Percentiles rank a stretch among this genome's conserved stretches.
These are phyloP conservation scores for Microcebus tavaratra DNA, from an alignment of 2,113 vertebrate genomes.

Conservation along the genomic window DNA sequence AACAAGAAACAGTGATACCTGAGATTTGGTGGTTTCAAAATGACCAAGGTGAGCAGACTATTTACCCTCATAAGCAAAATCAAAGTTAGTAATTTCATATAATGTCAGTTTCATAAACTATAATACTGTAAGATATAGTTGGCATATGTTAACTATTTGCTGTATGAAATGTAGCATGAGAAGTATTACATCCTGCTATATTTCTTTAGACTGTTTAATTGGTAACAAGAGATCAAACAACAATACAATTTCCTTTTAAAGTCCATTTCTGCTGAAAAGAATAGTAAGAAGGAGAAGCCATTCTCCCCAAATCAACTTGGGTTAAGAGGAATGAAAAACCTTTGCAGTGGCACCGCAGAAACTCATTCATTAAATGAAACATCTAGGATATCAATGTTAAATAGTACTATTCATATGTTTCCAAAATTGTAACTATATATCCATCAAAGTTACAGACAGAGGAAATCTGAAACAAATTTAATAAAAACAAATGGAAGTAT, in stretches of 20 bases:
- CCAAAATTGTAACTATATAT: neutral
- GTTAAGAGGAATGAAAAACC: neutral
- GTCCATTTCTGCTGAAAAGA: neutral
- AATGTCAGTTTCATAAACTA: neutral
- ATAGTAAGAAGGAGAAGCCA: neutral
- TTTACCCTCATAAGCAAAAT: neutral
- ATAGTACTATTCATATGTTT: neutral
- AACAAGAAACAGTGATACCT: neutral
- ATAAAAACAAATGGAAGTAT: neutral
- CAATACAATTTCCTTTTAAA: neutral
- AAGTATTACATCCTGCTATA: neutral
- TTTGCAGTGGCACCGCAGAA: rapidly evolving
- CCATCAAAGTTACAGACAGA: neutral
- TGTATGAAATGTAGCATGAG: neutral
- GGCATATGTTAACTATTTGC: neutral
- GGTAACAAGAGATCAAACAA: neutral
- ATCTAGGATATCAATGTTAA: neutral
- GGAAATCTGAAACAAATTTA: neutral
- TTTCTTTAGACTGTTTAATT: neutral
- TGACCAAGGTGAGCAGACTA: neutral
- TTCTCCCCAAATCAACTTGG: neutral
- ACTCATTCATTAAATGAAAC: neutral
- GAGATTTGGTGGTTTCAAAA: neutral
- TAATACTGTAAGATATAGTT: neutral
- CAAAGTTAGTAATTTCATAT: neutral